phyloP scores from a whole-genome alignment of 2,797 vertebrate species.

The Myiothlypis coronata region DNA sequence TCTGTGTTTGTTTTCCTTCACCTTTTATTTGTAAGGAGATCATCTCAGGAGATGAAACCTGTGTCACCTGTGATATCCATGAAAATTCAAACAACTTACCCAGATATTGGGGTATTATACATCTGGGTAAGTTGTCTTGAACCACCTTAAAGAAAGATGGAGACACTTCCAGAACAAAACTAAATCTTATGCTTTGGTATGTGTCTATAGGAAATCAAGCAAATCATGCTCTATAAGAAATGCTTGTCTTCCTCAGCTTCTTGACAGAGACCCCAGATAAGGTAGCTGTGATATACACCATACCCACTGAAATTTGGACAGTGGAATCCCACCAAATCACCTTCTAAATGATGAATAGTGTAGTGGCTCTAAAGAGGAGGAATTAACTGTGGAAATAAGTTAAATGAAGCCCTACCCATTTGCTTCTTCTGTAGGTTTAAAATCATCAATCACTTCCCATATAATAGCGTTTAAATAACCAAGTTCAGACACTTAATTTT shows the following conservation, averaged over 20 bases:
- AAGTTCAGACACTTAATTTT: not conserved
- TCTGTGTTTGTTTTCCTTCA: not conserved
- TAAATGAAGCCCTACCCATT: not conserved
- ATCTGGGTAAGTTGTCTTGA: not conserved
- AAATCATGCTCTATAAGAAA: not conserved
- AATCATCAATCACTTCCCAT: not conserved
- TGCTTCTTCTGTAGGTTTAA: not conserved
- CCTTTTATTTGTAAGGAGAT: not conserved
- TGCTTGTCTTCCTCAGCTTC: not conserved
- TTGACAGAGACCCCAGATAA: not conserved
- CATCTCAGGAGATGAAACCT: not conserved
- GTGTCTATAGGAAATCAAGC: not conserved
- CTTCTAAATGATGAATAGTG: not conserved
- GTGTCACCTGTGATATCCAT: not conserved
- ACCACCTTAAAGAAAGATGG: not conserved
- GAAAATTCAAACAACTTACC: not conserved
- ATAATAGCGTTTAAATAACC: not conserved
- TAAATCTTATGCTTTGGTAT: not conserved
- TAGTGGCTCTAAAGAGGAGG: not conserved
- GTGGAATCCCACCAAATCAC: not conserved
- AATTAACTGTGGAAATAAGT: not conserved
- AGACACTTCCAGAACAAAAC: not conserved
- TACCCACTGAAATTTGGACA: fast-evolving
- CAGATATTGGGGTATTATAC: not conserved
- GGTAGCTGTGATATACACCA: not conserved